Conservation (phyloP, 2,797 vertebrate genomes). For the Bufotes viridis region DNA sequence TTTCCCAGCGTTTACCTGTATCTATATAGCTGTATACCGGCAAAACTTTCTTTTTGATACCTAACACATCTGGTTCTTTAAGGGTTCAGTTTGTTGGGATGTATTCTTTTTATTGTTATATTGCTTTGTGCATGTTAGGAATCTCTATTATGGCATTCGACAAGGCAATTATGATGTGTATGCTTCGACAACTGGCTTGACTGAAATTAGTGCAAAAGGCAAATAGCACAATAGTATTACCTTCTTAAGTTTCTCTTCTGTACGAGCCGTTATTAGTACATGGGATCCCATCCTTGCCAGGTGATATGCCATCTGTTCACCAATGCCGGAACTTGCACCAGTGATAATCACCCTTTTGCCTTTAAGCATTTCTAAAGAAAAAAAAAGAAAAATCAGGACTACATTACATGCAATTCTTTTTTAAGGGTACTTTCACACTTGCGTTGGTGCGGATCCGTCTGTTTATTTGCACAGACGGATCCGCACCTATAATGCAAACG, state of each 20-base stretch:
- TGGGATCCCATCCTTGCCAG: conserved; percentile 75
- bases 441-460: too few species aligned
- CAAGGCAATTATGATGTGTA: not conserved
- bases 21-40: too few species aligned
- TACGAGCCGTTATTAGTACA: conserved; percentile 71
- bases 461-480: too few species aligned
- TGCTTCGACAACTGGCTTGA: too few species aligned
- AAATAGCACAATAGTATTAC: conserved; percentile 58
- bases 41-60: too few species aligned
- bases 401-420: not conserved
- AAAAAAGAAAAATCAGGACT: not conserved
- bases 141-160: not conserved
- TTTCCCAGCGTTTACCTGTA: too few species aligned
- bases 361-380: conserved; percentile 71
- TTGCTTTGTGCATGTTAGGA: not conserved
- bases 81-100: too few species aligned
- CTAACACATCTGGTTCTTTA: too few species aligned
- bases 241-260: conserved; percentile 70
- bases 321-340: conserved; percentile 75
- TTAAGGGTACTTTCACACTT: too few species aligned
- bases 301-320: conserved; percentile 76
- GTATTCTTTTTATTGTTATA: too few species aligned
- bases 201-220: not conserved
- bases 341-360: conserved; percentile 75
- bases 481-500: too few species aligned